A percentile compares a stretch with the other conserved stretches of the same genome.
These are phyloP conservation scores for Platycercus adscitus DNA, from an alignment of 2,113 vertebrate genomes.

Conservation along the genomic window DNA sequence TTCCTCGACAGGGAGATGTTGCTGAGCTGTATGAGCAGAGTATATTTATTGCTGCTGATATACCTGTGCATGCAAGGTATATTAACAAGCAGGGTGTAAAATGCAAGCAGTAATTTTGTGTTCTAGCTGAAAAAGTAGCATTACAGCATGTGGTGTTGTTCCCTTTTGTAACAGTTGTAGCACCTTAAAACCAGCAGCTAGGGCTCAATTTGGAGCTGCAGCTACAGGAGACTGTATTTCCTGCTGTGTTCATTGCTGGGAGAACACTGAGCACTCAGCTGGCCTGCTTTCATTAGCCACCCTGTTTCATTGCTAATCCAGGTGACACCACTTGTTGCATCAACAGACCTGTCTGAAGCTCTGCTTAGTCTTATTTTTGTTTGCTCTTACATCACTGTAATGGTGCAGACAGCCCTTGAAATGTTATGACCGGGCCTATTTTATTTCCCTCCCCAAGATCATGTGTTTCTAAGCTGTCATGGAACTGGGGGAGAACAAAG, in stretches of 20 bases:
- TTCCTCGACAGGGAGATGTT: background rate
- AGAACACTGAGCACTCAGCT: background rate
- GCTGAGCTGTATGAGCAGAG: background rate
- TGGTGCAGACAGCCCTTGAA: background rate
- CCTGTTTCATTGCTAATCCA: background rate
- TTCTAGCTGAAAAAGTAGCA: background rate
- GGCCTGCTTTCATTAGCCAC: background rate
- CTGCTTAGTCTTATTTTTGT: background rate
- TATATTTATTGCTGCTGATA: background rate
- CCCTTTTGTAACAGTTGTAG: too few relatives aligned
- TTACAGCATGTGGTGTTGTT: fast-evolving
- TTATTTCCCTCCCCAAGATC: background rate
- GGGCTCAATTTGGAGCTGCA: background rate
- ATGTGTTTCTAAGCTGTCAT: background rate
- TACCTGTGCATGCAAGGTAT: background rate
- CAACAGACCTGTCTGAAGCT: background rate
- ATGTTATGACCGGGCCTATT: too few relatives aligned
- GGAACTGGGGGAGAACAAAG: background rate
- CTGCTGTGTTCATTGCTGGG: background rate
- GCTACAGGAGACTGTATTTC: background rate
- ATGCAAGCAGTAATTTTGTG: background rate
- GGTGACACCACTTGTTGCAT: background rate
- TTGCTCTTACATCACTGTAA: background rate
- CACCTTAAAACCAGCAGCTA: background rate
- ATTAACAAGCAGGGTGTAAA: background rate